Percentiles rank a stretch among this genome's conserved stretches.
These are phyloP conservation scores for Troilus luridus DNA, from an alignment of 2,888 invertebrate genomes.

Conservation along the genomic window DNA sequence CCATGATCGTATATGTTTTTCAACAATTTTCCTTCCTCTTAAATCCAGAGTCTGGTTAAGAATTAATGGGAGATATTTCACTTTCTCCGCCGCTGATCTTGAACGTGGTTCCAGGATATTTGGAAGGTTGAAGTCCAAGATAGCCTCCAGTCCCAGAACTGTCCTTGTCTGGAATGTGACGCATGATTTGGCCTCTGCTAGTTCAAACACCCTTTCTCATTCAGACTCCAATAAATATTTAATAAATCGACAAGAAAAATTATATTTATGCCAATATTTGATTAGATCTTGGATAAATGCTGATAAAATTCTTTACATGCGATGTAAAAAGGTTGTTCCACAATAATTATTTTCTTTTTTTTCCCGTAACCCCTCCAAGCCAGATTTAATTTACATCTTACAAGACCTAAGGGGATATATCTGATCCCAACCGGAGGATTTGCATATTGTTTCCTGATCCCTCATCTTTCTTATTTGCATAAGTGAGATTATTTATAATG, in stretches of 20 bases:
- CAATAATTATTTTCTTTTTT: conserved; percentile 22
- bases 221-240: background rate
- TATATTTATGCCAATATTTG: background rate
- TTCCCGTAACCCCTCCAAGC: background rate
- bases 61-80: background rate
- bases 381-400: conserved; percentile 42
- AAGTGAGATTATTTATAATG: conserved; percentile 24
- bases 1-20: too few relatives aligned
- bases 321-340: conserved; percentile 28
- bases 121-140: background rate
- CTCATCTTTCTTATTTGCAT: conserved; percentile 40
- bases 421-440: conserved; percentile 22
- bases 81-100: background rate
- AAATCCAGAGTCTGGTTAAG: too few relatives aligned
- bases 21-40: too few relatives aligned
- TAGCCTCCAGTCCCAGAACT: background rate
- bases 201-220: background rate
- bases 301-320: background rate
- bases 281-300: background rate
- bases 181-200: background rate
- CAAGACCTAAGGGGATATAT: conserved; percentile 18
- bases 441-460: conserved; percentile 35
- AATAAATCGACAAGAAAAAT: background rate
- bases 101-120: background rate
- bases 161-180: conserved; percentile 34